These are phyloP conservation scores for Myodes glareolus DNA, from an alignment of 2,113 vertebrate species.

Conservation along the genomic window DNA sequence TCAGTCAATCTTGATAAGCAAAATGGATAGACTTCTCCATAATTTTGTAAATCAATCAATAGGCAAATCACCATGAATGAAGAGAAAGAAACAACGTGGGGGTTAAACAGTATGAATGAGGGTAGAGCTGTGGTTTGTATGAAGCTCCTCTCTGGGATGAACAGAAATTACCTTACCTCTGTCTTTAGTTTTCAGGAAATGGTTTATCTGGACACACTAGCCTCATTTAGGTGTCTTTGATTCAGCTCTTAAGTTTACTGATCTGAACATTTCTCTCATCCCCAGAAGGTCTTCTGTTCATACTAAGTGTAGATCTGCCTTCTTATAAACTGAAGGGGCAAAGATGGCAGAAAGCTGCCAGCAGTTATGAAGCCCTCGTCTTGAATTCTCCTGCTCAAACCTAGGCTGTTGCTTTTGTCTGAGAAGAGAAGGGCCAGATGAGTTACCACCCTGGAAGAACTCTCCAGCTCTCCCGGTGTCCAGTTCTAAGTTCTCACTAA, in stretches of 20 bases:
- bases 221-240: background rate
- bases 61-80: background rate
- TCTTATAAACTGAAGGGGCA: background rate
- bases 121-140: background rate
- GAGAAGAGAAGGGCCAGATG: background rate
- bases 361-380: background rate
- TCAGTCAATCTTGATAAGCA: constrained; percentile 7
- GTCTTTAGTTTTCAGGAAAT: background rate
- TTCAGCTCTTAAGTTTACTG: background rate
- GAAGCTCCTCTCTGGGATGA: background rate
- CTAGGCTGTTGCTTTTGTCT: background rate
- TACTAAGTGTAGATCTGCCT: background rate
- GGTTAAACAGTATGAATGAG: background rate
- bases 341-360: background rate
- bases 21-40: background rate
- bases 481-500: background rate
- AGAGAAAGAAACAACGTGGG: background rate
- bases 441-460: background rate
- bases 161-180: background rate
- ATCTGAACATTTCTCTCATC: background rate
- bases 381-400: background rate
- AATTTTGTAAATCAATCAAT: background rate
- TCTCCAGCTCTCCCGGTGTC: background rate
- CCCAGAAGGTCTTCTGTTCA: background rate
- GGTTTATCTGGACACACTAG: background rate